These are phyloP conservation scores for Parascotia fuliginaria DNA, from an alignment of 2,888 invertebrate genomes.

Conservation along the genomic window DNA sequence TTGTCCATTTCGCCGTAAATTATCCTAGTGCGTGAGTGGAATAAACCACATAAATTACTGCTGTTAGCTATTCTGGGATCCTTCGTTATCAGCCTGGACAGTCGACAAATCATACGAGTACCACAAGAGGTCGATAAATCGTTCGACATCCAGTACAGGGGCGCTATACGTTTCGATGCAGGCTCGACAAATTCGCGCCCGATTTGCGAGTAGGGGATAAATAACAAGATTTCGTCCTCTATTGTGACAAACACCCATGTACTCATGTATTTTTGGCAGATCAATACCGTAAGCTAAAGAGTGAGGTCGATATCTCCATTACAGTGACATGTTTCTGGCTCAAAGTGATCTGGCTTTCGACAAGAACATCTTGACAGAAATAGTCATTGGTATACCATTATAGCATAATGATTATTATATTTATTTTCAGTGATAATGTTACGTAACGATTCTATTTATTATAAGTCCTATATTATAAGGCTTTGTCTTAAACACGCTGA, in stretches of 20 bases:
- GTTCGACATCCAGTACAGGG: slow-evolving; percentile 57
- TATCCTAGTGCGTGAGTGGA: slow-evolving; percentile 6
- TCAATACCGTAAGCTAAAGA: too few species aligned
- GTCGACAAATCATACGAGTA: slow-evolving; percentile 61
- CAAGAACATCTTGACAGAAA: too few species aligned
- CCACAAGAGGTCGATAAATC: slow-evolving; percentile 63
- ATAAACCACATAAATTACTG: slow-evolving; percentile 31
- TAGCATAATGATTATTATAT: too few species aligned
- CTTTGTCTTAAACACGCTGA: too few species aligned
- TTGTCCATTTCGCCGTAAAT: too few species aligned
- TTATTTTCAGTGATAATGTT: too few species aligned
- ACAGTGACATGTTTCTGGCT: too few species aligned
- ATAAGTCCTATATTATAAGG: too few species aligned
- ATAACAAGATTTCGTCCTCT: slow-evolving; percentile 59
- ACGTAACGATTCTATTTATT: too few species aligned
- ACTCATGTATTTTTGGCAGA: background rate
- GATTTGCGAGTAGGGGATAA: slow-evolving; percentile 59
- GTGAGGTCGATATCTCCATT: too few species aligned
- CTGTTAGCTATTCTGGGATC: slow-evolving; percentile 30
- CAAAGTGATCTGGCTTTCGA: too few species aligned
- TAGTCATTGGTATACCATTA: too few species aligned
- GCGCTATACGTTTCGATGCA: slow-evolving; percentile 63
- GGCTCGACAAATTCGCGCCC: slow-evolving; percentile 69
- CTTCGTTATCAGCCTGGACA: slow-evolving; percentile 47
- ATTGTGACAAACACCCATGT: slow-evolving; percentile 44